Evolutionary conservation across 2,113 vertebrate genomes (phyloP), one percentile per base, ranked within the genome.

Genomic region (Pao palembangensis): DNA sequence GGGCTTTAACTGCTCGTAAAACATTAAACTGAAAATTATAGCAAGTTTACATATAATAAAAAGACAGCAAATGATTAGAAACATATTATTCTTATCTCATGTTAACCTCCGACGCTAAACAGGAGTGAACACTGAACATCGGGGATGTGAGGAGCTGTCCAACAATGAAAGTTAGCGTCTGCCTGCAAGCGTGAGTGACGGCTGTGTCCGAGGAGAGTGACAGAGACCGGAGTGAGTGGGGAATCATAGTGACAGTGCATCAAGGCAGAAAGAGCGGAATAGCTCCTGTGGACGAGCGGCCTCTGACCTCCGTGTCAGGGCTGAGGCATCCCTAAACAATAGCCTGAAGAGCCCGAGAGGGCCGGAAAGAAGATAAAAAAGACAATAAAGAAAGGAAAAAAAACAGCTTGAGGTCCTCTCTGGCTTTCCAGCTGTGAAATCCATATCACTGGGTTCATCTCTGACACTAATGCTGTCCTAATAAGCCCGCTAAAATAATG

Each of bases 381-480:
- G 55, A 44, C 42, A 23, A 78, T 56, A 58, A 47, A n/a, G 44
- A n/a, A n/a, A 8, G 44, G 44, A 13, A 13, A 13, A 13, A 65
- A 67, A 71, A 79, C 61, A 47, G 71, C 78, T 85, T 56, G 66
- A 71, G 78, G 85, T 83, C 81, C 71, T 78, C 77, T 71, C 56
- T 20, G 19, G 31, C 62, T 75, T 78, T 38, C 80, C 78, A 72
- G 80, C 76, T 72, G 75, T 51, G 52, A 56, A 38, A 78, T 69
- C 70, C 68, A 61, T 87, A 87, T 87, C 83, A 63, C 52, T 55
- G 73, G 78, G 81, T 85, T 73, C 81, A 83, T 88, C 84, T 83
- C 75, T 82, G 85, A 86, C 83, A 85, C 79, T 89, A 88, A 89
- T 88, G 83, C 88, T 19, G 71, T 62, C 76, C 88, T 87, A 89